Percentiles rank a stretch among this genome's conserved stretches.
Conservation (phyloP, 2,888 invertebrate genomes). For the Drosophila eohydei region DNA sequence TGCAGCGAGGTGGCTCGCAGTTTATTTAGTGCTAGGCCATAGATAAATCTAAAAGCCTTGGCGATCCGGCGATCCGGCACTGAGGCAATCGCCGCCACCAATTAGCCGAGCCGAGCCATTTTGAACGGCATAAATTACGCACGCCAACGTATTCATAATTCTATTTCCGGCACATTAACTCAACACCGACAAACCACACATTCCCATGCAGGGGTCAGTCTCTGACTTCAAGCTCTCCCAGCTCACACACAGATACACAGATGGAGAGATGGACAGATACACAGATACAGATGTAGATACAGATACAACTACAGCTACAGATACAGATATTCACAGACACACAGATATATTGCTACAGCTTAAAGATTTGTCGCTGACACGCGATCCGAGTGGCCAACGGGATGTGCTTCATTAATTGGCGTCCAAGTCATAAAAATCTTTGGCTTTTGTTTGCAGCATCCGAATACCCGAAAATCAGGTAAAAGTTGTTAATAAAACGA, state of each 20-base stretch:
- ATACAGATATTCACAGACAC: constrained; percentile 1
- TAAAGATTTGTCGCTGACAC: constrained; percentile 76
- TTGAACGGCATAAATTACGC: constrained; percentile 76
- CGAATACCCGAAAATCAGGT: constrained; percentile 59
- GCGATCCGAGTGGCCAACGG: constrained; percentile 66
- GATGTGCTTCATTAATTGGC: constrained; percentile 81
- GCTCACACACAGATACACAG: background rate
- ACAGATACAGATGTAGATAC: constrained; percentile 1
- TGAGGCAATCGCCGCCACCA: constrained; percentile 21
- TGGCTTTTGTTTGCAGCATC: constrained; percentile 44
- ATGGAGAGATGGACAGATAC: background rate
- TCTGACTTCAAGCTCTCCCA: constrained; percentile 7
- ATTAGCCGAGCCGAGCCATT: constrained; percentile 46
- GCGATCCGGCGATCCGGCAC: constrained; percentile 12
- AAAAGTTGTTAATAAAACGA: constrained; percentile 78
- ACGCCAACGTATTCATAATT: constrained; percentile 80
- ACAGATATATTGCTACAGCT: constrained; percentile 12
- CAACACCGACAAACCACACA: constrained; percentile 41
- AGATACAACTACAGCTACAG: too few species aligned
- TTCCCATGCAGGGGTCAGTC: constrained; percentile 52
- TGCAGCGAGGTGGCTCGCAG: constrained; percentile 18
- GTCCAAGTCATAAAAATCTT: constrained; percentile 44
- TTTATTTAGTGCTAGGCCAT: constrained; percentile 77
- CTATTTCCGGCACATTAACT: constrained; percentile 79
- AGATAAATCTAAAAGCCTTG: constrained; percentile 79